Percentiles rank a stretch among this genome's conserved stretches.
These are phyloP conservation scores for Dorcus hopei DNA, from an alignment of 2,888 invertebrate genomes.

Conservation along the genomic window DNA sequence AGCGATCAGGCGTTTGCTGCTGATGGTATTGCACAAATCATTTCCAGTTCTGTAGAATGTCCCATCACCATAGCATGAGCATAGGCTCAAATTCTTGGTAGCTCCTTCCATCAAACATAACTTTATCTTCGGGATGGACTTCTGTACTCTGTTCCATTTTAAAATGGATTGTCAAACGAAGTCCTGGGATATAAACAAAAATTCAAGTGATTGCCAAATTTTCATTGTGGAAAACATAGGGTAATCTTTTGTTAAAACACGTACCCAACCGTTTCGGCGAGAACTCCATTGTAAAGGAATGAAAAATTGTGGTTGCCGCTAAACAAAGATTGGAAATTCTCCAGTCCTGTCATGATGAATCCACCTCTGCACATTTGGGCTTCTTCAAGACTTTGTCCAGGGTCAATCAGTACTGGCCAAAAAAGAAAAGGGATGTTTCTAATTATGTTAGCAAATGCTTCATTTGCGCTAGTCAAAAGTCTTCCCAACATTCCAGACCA, in stretches of 20 bases:
- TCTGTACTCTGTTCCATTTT: no score
- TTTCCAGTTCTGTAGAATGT: no score
- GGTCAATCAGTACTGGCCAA: constrained; percentile 30
- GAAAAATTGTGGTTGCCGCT: constrained; percentile 20
- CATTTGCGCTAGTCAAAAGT: not conserved
- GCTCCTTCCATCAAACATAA: no score
- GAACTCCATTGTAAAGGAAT: not conserved
- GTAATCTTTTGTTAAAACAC: not conserved
- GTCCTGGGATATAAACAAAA: no score
- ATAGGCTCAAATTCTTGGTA: no score
- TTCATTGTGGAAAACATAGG: not conserved
- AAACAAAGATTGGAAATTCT: constrained; percentile 3
- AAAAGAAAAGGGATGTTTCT: constrained; percentile 17
- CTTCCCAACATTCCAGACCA: not conserved
- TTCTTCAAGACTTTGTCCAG: constrained; percentile 25
- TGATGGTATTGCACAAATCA: no score
- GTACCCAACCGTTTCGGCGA: not conserved
- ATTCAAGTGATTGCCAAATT: no score
- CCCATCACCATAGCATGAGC: no score
- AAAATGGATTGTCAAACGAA: no score
- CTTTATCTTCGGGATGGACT: no score
- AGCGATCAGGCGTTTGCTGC: no score
- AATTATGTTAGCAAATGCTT: constrained; percentile 8
- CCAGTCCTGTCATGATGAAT: constrained; percentile 12
- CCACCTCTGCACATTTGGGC: constrained; percentile 26